These are phyloP conservation scores for Condylura cristata DNA, from an alignment of 2,113 vertebrate species.

Conservation along the genomic window DNA sequence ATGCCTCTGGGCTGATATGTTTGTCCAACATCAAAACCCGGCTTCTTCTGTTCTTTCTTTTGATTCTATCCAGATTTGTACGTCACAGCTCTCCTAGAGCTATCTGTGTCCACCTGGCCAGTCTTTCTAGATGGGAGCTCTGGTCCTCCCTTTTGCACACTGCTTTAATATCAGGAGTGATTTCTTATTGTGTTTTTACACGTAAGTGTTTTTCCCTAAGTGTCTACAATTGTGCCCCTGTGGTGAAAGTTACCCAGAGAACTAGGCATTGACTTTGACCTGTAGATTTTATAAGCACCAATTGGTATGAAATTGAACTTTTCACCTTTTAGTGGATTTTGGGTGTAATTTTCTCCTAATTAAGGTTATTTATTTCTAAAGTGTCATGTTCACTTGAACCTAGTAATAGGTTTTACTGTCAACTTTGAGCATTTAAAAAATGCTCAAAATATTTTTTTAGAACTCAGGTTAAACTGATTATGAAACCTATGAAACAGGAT, in stretches of 20 bases:
- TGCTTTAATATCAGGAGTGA: not conserved
- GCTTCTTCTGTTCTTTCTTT: not conserved
- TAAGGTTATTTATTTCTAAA: slow-evolving; percentile 43
- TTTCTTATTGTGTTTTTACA: slow-evolving; percentile 4
- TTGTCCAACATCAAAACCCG: not conserved
- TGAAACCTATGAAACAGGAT: not conserved
- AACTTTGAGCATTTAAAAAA: not conserved
- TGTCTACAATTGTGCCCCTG: not conserved
- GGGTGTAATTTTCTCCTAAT: not conserved
- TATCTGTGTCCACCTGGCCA: rapidly evolving
- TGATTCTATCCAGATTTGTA: not conserved
- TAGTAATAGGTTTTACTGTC: not conserved
- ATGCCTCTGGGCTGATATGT: rapidly evolving
- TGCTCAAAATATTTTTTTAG: not conserved
- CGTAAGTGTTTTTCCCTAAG: not conserved
- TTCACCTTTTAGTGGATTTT: not conserved
- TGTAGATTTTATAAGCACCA: not conserved
- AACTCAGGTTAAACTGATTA: not conserved
- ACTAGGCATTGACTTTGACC: not conserved
- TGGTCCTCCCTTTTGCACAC: not conserved
- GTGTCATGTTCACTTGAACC: slow-evolving; percentile 2
- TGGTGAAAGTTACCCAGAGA: not conserved
- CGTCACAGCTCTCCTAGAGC: not conserved
- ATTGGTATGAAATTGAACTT: not conserved
- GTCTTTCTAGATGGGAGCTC: not conserved